These are phyloP conservation scores for Anolis apletophallus DNA, from an alignment of 2,797 vertebrate species.

Conservation along the genomic window DNA sequence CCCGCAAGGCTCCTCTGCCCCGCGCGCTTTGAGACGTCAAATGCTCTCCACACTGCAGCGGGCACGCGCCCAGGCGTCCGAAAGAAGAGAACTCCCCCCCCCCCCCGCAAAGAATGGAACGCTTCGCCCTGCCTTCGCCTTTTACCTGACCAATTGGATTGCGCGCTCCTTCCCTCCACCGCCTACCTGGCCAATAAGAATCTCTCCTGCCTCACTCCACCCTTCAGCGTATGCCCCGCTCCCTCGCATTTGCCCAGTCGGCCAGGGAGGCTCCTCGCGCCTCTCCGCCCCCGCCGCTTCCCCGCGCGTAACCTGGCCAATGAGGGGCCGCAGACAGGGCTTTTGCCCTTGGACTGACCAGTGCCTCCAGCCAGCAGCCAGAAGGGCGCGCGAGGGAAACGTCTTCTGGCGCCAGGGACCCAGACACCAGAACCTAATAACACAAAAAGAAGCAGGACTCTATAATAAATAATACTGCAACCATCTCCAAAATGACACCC, in stretches of 20 bases:
- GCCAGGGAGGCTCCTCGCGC: neutral
- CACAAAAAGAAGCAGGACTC: too few relatives aligned
- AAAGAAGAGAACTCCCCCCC: neutral
- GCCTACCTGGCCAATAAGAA: conserved; percentile 7
- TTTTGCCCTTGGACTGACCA: neutral
- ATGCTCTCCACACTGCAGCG: too few relatives aligned
- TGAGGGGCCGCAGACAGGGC: neutral
- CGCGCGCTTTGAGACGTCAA: neutral
- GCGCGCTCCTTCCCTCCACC: neutral
- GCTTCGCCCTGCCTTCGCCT: too few relatives aligned
- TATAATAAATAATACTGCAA: too few relatives aligned
- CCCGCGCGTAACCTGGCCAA: neutral
- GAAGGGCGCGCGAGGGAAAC: neutral
- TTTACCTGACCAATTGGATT: neutral
- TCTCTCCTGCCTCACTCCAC: neutral
- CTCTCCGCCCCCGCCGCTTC: neutral
- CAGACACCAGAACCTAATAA: too few relatives aligned
- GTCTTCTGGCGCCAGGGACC: neutral
- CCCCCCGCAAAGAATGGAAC: neutral
- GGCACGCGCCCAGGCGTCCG: neutral
- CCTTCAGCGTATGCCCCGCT: neutral
- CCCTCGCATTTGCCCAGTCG: too few relatives aligned
- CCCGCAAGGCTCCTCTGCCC: neutral
- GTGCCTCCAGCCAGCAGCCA: neutral
- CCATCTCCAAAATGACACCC: too few relatives aligned